Base-by-base conservation (phyloP, 2,888 invertebrate species). In the Pilophorus perplexus region DNA sequence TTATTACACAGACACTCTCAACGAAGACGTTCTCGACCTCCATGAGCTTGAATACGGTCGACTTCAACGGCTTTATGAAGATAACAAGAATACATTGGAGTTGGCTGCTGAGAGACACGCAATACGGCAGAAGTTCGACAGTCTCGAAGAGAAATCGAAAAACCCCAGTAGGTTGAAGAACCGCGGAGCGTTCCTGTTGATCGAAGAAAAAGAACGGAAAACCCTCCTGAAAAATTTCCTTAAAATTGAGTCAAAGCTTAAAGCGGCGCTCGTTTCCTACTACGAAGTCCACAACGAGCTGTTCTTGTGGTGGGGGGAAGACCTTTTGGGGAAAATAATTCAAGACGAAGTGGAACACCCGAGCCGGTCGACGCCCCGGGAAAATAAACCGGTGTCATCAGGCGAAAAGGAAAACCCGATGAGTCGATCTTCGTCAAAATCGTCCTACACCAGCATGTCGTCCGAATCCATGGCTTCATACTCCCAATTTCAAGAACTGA, bases 201-300 rank as follows among this genome's bases (percentile, higher is more conserved):
- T 84, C 59, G 94, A 94, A 75, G 94, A 95, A 76, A 90, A 87
- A 73, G 89, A 91, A 73, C 79, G 93, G n/a, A 93, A 90, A 75
- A 80, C 83, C 6, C 82, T 92, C 8, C 62, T 64, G 14, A 38
- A 72, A 72, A 72, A 72, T 38, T 68, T 76, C 16, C 76, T 75
- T 1, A 73, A 73, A 68, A 60, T 74, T 4, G 75, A 75, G 42
- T 70, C 67, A 12, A 72, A 73, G 42, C 54, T 75, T 3, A 70
- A 67, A 14, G 55, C 62, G 5, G 44, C 71, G 16, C 67, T 72
- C 18, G 28, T 42, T 1, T 28, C 55, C 1, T 73, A 72, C 48
- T 69, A 72, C 27, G 64, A 68, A 16, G 57, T 40, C 1, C 22
- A 54, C 33, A 71, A 71, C 10, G 20, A 23, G 14, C 67, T 62